A percentile compares a stretch with the other conserved stretches of the same genome.
These are phyloP conservation scores for Leptosomus discolor DNA, from an alignment of 2,113 vertebrate species.

Conservation along the genomic window DNA sequence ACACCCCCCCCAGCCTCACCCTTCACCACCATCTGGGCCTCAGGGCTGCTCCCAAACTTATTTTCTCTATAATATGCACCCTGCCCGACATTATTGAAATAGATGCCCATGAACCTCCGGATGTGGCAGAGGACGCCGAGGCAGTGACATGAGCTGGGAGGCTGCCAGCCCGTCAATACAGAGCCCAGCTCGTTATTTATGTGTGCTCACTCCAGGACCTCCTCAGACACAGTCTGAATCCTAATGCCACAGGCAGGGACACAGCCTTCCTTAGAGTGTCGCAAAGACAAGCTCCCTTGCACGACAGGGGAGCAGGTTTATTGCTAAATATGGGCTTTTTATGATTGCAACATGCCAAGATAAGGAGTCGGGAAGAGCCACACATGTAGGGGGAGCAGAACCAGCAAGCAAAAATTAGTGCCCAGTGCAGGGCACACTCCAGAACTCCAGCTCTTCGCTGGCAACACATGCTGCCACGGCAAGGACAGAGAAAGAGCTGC, in stretches of 20 bases:
- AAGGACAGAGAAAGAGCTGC: neutral
- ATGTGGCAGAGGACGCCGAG: neutral
- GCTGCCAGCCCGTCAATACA: neutral
- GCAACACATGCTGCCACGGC: rapidly evolving
- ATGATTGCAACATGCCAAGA: rapidly evolving
- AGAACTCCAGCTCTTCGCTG: neutral
- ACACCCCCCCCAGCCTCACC: neutral
- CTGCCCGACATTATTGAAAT: neutral
- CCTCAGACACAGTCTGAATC: neutral
- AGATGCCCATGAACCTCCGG: neutral
- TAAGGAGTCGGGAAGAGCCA: neutral
- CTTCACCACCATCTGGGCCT: neutral
- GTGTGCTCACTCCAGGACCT: rapidly evolving
- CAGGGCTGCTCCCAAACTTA: neutral
- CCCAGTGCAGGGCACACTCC: neutral
- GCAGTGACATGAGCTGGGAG: neutral
- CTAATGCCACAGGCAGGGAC: neutral
- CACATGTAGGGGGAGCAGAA: rapidly evolving
- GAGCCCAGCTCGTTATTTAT: neutral
- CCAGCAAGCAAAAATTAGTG: rapidly evolving
- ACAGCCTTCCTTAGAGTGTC: neutral
- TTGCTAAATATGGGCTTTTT: neutral
- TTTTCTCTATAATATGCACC: neutral
- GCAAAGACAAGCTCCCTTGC: neutral
- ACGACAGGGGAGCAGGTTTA: neutral